Evolutionary conservation across 2,113 vertebrate genomes (phyloP).

Genomic region (Pygoscelis antarcticus): DNA sequence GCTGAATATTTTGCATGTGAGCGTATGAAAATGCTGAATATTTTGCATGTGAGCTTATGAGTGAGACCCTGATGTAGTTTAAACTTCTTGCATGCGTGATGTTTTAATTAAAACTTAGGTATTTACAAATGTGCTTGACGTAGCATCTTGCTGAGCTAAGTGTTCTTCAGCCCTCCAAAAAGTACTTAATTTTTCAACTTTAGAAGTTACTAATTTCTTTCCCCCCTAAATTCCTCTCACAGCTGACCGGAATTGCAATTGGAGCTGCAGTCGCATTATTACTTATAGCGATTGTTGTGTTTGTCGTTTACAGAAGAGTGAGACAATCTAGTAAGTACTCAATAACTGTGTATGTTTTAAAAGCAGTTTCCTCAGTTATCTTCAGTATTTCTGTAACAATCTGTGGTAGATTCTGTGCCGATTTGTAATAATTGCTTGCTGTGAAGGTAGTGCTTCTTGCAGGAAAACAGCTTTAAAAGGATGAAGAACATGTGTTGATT

Average conservation of each 20-base stretch:
- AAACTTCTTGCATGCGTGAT: background rate
- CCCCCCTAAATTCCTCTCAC: background rate
- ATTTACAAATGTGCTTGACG: accelerated
- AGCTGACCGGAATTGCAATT: conserved; percentile 84
- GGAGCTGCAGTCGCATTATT: conserved; percentile 74
- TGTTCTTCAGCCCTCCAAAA: background rate
- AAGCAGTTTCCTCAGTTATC: background rate
- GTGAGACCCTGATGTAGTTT: background rate
- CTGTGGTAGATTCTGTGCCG: background rate
- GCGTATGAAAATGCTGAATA: background rate
- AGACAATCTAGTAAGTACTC: conserved; percentile 80
- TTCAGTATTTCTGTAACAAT: background rate
- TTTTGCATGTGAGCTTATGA: background rate
- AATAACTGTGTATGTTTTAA: background rate
- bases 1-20: background rate
- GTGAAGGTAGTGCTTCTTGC: background rate
- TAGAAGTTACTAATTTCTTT: background rate
- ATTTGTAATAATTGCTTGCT: background rate
- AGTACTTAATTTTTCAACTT: background rate
- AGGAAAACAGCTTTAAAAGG: background rate
- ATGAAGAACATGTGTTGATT: background rate
- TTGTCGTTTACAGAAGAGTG: conserved; percentile 80
- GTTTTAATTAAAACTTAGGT: background rate
- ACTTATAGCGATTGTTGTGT: conserved; percentile 73
- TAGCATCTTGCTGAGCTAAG: background rate